Conservation (phyloP, 2,113 vertebrate species). For the Lates calcarifer region DNA sequence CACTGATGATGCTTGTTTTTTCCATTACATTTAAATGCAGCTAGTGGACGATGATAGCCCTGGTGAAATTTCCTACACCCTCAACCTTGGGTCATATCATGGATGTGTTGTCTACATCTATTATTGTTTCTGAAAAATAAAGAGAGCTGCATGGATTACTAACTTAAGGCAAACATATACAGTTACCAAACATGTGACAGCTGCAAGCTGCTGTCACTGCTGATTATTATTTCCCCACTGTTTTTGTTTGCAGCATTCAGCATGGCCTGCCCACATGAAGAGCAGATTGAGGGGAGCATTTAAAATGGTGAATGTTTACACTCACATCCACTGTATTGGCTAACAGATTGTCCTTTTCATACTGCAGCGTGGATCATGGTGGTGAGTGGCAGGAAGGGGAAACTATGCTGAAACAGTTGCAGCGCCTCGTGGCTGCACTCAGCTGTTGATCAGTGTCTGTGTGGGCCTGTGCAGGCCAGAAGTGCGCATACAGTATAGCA, state of each 20-base stretch:
- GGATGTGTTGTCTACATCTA: slow-evolving; percentile 28
- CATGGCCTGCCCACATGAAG: slow-evolving; percentile 18
- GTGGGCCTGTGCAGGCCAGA: slow-evolving; percentile 57
- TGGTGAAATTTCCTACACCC: not conserved
- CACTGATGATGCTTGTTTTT: not conserved
- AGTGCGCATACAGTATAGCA: slow-evolving; percentile 50
- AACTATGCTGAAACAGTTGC: slow-evolving; percentile 59
- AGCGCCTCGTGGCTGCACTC: slow-evolving; percentile 44
- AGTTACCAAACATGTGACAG: slow-evolving; percentile 43
- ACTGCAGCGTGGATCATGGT: not conserved
- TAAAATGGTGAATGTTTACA: slow-evolving; percentile 48
- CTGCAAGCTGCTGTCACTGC: slow-evolving; percentile 50
- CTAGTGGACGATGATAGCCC: not conserved
- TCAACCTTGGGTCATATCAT: slow-evolving; percentile 20
- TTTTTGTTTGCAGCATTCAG: slow-evolving; percentile 16
- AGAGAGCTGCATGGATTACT: slow-evolving; percentile 1
- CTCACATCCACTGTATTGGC: slow-evolving; percentile 15
- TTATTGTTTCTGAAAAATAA: slow-evolving; percentile 12
- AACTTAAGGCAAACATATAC: slow-evolving; percentile 10
- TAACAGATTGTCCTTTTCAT: slow-evolving; percentile 6
- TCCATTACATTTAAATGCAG: slow-evolving; percentile 7
- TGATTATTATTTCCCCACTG: slow-evolving; percentile 23
- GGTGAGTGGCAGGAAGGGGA: slow-evolving; percentile 36
- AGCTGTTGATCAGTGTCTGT: slow-evolving; percentile 72
- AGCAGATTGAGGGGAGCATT: slow-evolving; percentile 18